Evolutionary conservation across 2,888 invertebrate genomes (phyloP).

Genomic region (Saturnia pavonia): DNA sequence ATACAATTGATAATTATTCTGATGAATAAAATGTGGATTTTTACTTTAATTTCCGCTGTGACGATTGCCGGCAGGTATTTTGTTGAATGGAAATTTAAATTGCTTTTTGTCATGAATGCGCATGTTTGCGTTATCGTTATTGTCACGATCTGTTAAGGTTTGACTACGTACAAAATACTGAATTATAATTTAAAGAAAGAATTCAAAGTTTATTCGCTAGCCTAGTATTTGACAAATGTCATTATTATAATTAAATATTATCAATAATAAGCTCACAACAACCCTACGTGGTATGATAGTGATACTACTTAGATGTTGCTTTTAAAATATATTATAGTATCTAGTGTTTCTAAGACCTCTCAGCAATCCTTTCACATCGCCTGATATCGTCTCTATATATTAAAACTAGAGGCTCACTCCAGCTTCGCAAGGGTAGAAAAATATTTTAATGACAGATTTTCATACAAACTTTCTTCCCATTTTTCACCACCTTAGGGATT

Average conservation of each 20-base stretch:
- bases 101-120: conserved; percentile 60
- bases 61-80: conserved; percentile 49
- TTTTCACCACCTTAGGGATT: no score
- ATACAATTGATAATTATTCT: conserved; percentile 58
- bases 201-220: background rate
- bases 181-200: background rate
- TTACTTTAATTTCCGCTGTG: conserved; percentile 61
- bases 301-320: no score
- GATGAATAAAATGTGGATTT: conserved; percentile 60
- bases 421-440: no score
- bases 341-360: no score
- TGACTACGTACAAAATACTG: background rate
- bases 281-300: no score
- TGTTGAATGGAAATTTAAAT: conserved; percentile 58
- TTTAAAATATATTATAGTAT: no score
- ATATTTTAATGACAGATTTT: no score
- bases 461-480: no score
- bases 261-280: no score
- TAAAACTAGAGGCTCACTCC: no score
- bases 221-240: background rate
- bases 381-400: no score
- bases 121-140: conserved; percentile 53
- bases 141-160: conserved; percentile 44
- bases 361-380: no score
- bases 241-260: background rate